These are phyloP conservation scores for Siniperca scherzeri DNA, from an alignment of 2,797 vertebrate genomes.

Conservation along the genomic window DNA sequence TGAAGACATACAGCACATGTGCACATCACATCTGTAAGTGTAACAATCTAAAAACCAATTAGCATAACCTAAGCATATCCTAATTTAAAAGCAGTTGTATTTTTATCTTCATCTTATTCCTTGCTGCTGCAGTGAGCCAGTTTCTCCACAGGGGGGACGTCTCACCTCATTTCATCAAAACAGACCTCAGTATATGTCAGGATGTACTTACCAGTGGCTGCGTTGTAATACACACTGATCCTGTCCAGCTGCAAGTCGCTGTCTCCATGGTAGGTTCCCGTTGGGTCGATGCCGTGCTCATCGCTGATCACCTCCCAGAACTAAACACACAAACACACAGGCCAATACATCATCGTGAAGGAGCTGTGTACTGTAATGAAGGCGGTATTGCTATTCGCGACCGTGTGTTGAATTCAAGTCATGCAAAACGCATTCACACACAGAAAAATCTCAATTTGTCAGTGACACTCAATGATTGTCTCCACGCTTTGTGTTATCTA, in stretches of 20 bases:
- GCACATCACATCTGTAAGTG: neutral
- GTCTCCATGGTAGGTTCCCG: constrained; percentile 81
- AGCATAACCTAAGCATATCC: fast-evolving
- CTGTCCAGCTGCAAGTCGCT: constrained; percentile 83
- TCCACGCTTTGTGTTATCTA: neutral
- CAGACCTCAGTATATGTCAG: neutral
- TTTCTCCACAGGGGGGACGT: constrained; percentile 17
- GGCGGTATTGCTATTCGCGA: neutral
- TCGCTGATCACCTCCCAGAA: constrained; percentile 85
- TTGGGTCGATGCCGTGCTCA: constrained; percentile 84
- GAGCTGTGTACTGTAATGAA: too few species aligned
- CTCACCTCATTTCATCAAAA: neutral
- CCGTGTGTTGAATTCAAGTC: neutral
- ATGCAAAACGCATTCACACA: neutral
- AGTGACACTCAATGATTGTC: neutral
- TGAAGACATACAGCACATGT: neutral
- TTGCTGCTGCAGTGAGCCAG: constrained; percentile 8
- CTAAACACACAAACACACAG: constrained; percentile 49
- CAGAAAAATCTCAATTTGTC: neutral
- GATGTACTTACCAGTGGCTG: constrained; percentile 73
- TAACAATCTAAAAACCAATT: neutral
- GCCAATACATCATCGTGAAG: neutral
- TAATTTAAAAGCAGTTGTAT: fast-evolving
- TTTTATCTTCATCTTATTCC: neutral
- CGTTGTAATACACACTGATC: constrained; percentile 84